Base-by-base conservation (phyloP, 2,888 invertebrate species). In the Scrobipalpa atriplicella region DNA sequence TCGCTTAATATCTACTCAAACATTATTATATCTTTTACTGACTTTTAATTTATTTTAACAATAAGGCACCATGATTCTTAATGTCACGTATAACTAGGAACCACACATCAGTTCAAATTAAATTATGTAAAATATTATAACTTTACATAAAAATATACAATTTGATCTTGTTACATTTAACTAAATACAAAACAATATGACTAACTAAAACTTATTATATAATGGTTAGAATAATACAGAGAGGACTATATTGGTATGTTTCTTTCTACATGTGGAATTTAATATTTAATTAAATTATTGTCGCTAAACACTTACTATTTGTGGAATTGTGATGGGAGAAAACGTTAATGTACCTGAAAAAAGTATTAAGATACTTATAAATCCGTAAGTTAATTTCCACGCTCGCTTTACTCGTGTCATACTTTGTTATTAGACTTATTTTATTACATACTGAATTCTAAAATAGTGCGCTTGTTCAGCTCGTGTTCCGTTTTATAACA, bases 41-140 rank as follows among this genome's bases (percentile, higher is more conserved):
- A 29, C 29, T 29, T 29, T 29, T 29, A 47, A 47, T 47, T 43
- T n/a, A 47, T 47, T 10, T 47, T 62, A 19, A 54, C 36, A 63
- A 43, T 69, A 69, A 67, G 69, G 69, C 69, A 67, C 69, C 67
- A 64, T 52, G 21, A 66, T 62, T 66, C 41, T 63, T 67, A n/a
- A 67, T 65, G 64, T 66, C 66, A 67, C 61, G 19, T 52, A 52
- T 65, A 58, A 54, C 65, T 65, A 68, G 67, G 67, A 68, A 68
- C 67, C 54, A 63, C 68, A 67, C 68, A 67, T 72, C 72, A 70
- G 69, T 69, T 67, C 63, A 67, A 64, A 19, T 19, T 19, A 64
- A 38, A 38, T 16, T 36, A 58, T 58, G 58, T 58, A 58, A 58
- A 36, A 7, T 2, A 58, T 58, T 36, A 58, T 9, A 58, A 43